Conservation (phyloP, 2,113 vertebrate genomes). For the Arenaria interpres region DNA sequence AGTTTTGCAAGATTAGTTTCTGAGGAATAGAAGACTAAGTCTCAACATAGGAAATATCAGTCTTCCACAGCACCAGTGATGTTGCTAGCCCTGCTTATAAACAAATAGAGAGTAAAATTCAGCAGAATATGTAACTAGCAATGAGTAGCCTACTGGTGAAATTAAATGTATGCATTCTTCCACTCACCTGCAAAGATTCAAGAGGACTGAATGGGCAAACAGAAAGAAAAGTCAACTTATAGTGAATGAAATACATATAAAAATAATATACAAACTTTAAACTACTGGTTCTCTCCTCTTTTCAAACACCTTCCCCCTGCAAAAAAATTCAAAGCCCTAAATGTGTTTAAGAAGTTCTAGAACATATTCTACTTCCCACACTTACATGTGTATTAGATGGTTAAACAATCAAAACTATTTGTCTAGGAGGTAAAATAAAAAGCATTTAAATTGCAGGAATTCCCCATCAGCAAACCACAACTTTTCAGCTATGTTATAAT, state of each 20-base stretch:
- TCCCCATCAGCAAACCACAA: not conserved
- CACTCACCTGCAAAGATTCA: not conserved
- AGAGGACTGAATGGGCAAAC: not conserved
- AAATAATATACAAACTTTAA: not conserved
- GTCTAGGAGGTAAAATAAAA: not conserved
- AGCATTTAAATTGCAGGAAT: not conserved
- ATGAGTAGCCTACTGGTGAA: not conserved
- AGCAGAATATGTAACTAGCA: not conserved
- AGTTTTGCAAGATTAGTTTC: not conserved
- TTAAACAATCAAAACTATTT: not conserved
- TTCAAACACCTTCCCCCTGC: fast-evolving
- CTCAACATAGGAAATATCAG: not conserved
- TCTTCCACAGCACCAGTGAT: not conserved
- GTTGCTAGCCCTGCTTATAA: not conserved
- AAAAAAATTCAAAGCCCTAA: not conserved
- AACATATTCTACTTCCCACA: not conserved
- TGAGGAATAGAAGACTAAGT: not conserved
- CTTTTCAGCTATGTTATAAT: not conserved
- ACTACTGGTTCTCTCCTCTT: not conserved
- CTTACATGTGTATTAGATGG: not conserved
- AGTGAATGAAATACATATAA: not conserved
- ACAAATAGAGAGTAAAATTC: not conserved
- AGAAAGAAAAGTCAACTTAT: not conserved
- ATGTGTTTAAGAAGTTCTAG: not conserved
- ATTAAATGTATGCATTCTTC: not conserved